Base-by-base conservation (phyloP, 2,888 invertebrate species). In the Plebejus melissa region DNA sequence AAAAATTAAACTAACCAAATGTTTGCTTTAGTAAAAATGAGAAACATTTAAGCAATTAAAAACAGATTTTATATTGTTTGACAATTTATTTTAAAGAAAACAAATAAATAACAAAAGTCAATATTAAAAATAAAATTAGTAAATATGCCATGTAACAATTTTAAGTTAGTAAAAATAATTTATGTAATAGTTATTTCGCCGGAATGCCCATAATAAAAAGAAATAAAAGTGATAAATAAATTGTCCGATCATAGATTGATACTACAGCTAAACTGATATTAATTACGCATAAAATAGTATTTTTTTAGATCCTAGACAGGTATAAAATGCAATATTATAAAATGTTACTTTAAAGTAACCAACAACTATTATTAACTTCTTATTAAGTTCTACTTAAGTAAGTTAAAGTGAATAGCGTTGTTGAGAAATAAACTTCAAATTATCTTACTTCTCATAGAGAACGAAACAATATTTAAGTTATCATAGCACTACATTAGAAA, bases 131-230 rank as follows among this genome's bases (percentile, higher is more conserved):
- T 65, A 75, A 65, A 71, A 72, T 74, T 70, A 70, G 22, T 46
- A 50, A 74, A 74, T 65, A 36, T 58, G 13, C 32, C 60, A 75
- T 69, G 11, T 60, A 75, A 70, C 50, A 74, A 65, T 36, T 22
- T 69, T 78, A 76, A 80, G 74, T 22, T 76, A 80, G 74, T 22
- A 77, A 77, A 77, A 80, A 77, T 84, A 70, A 41, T 16, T 41
- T 41, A 50, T 50, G 2, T 13, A 71, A 71, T 6, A 60, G 28
- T 22, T 32, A 50, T 72, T 54, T 72, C 5, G 22, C 11, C 50
- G 86, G 87, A 88, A 88, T 87, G 88, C 82, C 84, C 82, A 80
- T 79, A 82, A 80, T 46, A 13, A 28, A 13, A 65, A 58, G 6
- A 3, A n/a, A 28, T 16, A 41, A 9, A 41, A 41, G 5, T 5